Base-by-base conservation (phyloP, 2,888 invertebrate species). In the Andrena praecox region DNA sequence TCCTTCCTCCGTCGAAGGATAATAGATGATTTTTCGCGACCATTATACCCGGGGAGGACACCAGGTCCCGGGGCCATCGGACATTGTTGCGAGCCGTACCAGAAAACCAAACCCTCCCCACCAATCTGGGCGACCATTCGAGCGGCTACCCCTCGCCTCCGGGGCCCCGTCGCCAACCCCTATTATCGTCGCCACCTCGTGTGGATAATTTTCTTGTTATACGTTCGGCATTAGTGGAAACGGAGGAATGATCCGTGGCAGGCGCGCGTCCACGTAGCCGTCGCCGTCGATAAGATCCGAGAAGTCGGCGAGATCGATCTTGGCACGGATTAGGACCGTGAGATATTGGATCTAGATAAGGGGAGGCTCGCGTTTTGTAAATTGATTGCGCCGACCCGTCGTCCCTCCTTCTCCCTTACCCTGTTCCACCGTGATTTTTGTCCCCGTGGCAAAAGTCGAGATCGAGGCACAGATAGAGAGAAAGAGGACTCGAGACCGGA, bases 161-260 rank as follows among this genome's bases (percentile, higher is more conserved):
- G 29, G 68, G 68, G 16, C 31, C n/a, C 56, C 63, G 33, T 31
- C 60, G 74, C 24, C 42, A 42, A 42, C 42, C 69, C 73, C 85
- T 79, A 89, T 90, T 91, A 85, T 90, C 80, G 48, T 67, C 24
- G 85, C 82, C 85, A 86, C 89, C 87, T 93, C 92, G 90, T 91
- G 91, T 93, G 93, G 93, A 94, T 94, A 93, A 94, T 94, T 93
- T 93, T 92, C 93, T 92, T 91, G 92, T 93, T 93, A 93, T 93
- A 87, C 90, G 89, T 92, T 93, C 82, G 90, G 87, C 83, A 93
- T 93, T 93, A 93, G 90, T 79, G 79, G 77, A 81, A 87, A 87
- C 79, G 72, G 72, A 81, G 73, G 79, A 82, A 81, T 82, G 60
- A 71, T 74, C 52, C 69, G 64, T 20, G 62, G 54, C 27, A 24